Evolutionary conservation across 2,888 invertebrate genomes (phyloP).

Genomic region (Drosophila subquinaria): DNA sequence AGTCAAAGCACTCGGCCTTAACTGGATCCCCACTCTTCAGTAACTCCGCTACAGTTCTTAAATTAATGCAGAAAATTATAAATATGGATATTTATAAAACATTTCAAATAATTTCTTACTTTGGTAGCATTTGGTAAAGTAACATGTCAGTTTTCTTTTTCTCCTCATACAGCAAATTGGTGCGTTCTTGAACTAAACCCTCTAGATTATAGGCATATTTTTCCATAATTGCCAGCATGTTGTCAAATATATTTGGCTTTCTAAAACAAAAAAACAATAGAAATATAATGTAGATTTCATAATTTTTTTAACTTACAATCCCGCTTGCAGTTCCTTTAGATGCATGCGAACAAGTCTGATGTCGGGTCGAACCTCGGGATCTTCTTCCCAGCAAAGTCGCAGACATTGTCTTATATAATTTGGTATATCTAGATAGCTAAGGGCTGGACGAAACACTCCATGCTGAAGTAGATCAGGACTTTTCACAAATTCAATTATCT

Average conservation of each 20-base stretch:
- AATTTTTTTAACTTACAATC: slow-evolving; percentile 86
- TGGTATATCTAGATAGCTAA: slow-evolving; percentile 88
- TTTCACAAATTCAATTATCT: slow-evolving; percentile 88
- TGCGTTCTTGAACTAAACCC: slow-evolving; percentile 92
- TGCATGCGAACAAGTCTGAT: slow-evolving; percentile 90
- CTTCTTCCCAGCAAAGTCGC: slow-evolving; percentile 93
- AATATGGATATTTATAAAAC: too few species aligned
- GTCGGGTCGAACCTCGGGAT: slow-evolving; percentile 90
- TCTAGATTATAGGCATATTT: slow-evolving; percentile 95
- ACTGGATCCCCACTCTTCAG: slow-evolving; percentile 92
- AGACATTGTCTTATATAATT: slow-evolving; percentile 91
- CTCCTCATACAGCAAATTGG: slow-evolving; percentile 92
- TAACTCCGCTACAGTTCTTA: slow-evolving; percentile 92
- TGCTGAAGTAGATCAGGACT: slow-evolving; percentile 86
- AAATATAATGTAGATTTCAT: background rate
- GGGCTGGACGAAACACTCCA: slow-evolving; percentile 88
- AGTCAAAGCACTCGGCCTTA: slow-evolving; percentile 92
- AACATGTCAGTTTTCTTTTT: slow-evolving; percentile 94
- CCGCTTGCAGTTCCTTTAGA: slow-evolving; percentile 93
- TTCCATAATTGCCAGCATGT: slow-evolving; percentile 96
- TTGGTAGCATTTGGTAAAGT: slow-evolving; percentile 93
- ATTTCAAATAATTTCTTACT: slow-evolving; percentile 86
- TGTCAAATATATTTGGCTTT: slow-evolving; percentile 94
- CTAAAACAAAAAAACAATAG: slow-evolving; percentile 83
- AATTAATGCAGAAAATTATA: background rate